These are phyloP conservation scores for Bergia puertoricense DNA, from an alignment of 92 coral and sea anemone genomes.

Conservation along the genomic window DNA sequence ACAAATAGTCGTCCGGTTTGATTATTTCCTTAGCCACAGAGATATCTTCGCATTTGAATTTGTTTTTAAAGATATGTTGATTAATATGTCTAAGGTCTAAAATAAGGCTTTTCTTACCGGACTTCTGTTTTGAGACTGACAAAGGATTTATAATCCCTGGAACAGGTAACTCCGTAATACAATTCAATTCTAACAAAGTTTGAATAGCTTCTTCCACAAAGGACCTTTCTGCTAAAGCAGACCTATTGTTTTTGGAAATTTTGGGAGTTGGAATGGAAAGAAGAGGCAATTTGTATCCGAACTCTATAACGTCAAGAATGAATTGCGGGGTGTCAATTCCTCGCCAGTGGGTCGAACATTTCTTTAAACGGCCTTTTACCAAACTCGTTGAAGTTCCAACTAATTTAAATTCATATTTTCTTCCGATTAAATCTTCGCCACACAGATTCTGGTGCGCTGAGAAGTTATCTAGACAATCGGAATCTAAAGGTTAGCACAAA, in stretches of 20 bases:
- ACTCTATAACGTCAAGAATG: background rate
- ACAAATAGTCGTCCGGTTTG: conserved; percentile 48
- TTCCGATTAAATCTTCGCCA: background rate
- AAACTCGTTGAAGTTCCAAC: background rate
- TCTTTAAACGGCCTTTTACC: background rate
- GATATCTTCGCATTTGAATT: conserved; percentile 48
- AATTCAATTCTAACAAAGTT: background rate
- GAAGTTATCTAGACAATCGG: background rate
- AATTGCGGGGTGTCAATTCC: conserved; percentile 20
- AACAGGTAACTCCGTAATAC: background rate
- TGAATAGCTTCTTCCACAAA: conserved; percentile 35
- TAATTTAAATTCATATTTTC: background rate
- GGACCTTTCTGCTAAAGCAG: conserved; percentile 8
- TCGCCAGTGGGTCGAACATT: background rate
- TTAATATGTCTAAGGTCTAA: conserved; percentile 46
- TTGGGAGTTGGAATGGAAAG: background rate
- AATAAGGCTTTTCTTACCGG: conserved; percentile 35
- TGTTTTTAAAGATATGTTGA: conserved; percentile 28
- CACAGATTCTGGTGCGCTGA: background rate
- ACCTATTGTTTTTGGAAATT: conserved; percentile 14
- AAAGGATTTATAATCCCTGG: conserved; percentile 24
- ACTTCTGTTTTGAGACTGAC: conserved; percentile 26
- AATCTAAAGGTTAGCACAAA: background rate
- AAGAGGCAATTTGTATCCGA: conserved; percentile 24
- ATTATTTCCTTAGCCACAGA: conserved; percentile 20